Evolutionary conservation across 2,113 vertebrate species (phyloP), one percentile per base, ranked within the genome.

Genomic region (Embiotoca jacksoni): DNA sequence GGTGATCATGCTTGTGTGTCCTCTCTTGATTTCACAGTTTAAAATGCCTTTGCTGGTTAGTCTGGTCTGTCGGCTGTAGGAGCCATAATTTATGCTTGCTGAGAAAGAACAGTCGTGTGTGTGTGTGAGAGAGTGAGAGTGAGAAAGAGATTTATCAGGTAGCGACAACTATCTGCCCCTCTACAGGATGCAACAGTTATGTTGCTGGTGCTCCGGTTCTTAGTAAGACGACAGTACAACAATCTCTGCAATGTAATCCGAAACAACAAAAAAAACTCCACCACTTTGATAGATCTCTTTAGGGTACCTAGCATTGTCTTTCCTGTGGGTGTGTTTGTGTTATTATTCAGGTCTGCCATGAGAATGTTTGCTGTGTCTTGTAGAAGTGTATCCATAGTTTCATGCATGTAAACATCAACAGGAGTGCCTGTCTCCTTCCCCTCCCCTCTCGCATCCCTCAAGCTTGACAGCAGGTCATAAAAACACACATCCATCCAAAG

Each of bases 401-500:
- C 35, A 31, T 65, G 72, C 46, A 44, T 75, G 58, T 77, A 67
- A 72, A 68, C 5, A 31, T 54, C 30, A 50, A 14, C 2, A 13
- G 7, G 3, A 49, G 41, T 10, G 7, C 3, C 49, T 1, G 4
- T 37, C 56, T 56, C 37, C 32, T 46, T 58, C 23, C 23, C 23
- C 32, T 72, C 49, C 70, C 23, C 10, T 41, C 70, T 76, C 0
- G 36, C 39, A 79, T 73, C 77, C 64, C 31, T 47, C 1, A 2
- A 2, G 39, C 56, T 49, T 74, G 82, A 88, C 81, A 57, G 79
- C 23, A 53, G 91, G 92, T 94, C 92, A 93, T 84, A 83, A 93
- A 93, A 94, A 93, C 92, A 93, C 81, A 82, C 90, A 91, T 93
- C 87, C 88, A 90, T 94, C 86, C 55, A 49, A 73, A 81, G 81